Evolutionary conservation across 2,113 vertebrate genomes (phyloP).

Genomic region (Cynoglossus semilaevis): DNA sequence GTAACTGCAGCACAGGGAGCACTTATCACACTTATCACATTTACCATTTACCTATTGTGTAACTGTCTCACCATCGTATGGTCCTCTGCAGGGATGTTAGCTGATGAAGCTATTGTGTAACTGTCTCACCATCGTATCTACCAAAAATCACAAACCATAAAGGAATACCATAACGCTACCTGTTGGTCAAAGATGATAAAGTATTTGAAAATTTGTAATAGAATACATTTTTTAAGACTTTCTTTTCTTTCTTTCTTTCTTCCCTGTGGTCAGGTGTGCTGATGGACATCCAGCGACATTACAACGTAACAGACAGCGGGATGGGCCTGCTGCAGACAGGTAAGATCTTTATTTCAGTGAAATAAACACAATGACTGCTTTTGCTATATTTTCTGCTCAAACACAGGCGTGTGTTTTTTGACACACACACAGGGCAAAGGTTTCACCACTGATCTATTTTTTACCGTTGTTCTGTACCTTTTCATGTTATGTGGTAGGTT

Average conservation of each 20-base stretch:
- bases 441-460: no score
- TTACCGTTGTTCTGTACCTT: no score
- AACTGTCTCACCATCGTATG: slow-evolving; percentile 2
- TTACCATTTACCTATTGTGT: slow-evolving; percentile 3
- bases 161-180: neutral
- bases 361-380: no score
- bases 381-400: no score
- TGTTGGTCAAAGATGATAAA: slow-evolving; percentile 2
- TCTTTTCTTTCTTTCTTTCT: slow-evolving; percentile 5
- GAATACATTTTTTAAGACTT: no score
- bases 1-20: slow-evolving; percentile 38
- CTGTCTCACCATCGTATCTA: slow-evolving; percentile 3
- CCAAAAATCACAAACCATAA: slow-evolving; percentile 19
- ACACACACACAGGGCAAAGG: no score
- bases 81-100: slow-evolving; percentile 25
- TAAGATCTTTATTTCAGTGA: slow-evolving; percentile 70
- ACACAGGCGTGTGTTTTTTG: no score
- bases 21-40: slow-evolving; percentile 37
- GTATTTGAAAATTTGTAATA: slow-evolving; percentile 3
- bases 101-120: slow-evolving; percentile 14
- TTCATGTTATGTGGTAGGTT: no score
- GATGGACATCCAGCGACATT: slow-evolving; percentile 88
- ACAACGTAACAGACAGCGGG: slow-evolving; percentile 81
- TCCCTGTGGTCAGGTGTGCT: slow-evolving; percentile 80
- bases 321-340: slow-evolving; percentile 92